Evolutionary conservation across 1,140 invertebrate species (phyloP).

Genomic region (Drosophila watanabei): DNA sequence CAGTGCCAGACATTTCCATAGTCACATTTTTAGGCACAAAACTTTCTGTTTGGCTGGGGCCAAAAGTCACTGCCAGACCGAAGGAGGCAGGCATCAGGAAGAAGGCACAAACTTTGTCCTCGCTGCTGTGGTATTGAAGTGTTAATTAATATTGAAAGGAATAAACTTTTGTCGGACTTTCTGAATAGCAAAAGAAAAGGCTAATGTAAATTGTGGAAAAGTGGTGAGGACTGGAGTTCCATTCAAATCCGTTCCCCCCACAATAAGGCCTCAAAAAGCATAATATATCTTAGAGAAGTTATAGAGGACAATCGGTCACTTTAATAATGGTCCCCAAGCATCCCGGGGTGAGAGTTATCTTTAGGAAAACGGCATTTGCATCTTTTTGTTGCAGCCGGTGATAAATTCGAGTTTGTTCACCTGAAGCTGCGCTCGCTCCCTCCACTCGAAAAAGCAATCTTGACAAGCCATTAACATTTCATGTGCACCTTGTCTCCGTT

Average conservation of each 20-base stretch:
- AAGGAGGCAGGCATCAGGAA: conserved; percentile 30
- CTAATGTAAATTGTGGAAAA: conserved; percentile 23
- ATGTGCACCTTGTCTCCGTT: conserved; percentile 76
- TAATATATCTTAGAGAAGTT: not conserved
- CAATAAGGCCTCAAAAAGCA: not conserved
- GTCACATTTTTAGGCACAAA: conserved; percentile 75
- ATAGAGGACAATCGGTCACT: not conserved
- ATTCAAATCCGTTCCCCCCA: conserved; percentile 3
- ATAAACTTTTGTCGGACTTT: conserved; percentile 80
- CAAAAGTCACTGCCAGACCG: conserved; percentile 68
- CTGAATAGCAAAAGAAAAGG: conserved; percentile 40
- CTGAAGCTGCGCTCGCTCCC: conserved; percentile 17
- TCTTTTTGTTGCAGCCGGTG: conserved; percentile 43
- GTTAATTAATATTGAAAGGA: conserved; percentile 85
- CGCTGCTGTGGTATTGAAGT: conserved; percentile 77
- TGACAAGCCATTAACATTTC: conserved; percentile 83
- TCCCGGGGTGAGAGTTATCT: not conserved
- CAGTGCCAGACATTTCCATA: conserved; percentile 52
- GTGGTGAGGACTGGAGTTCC: conserved; percentile 5
- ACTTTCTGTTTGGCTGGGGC: conserved; percentile 62
- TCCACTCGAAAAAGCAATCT: conserved; percentile 61
- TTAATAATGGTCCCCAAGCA: not conserved
- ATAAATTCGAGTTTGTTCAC: conserved; percentile 58
- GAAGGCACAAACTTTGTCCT: conserved; percentile 71
- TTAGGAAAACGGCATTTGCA: conserved; percentile 36